phyloP scores from a whole-genome alignment of 2,797 vertebrate genomes.

The Rhinatrema bivittatum region DNA sequence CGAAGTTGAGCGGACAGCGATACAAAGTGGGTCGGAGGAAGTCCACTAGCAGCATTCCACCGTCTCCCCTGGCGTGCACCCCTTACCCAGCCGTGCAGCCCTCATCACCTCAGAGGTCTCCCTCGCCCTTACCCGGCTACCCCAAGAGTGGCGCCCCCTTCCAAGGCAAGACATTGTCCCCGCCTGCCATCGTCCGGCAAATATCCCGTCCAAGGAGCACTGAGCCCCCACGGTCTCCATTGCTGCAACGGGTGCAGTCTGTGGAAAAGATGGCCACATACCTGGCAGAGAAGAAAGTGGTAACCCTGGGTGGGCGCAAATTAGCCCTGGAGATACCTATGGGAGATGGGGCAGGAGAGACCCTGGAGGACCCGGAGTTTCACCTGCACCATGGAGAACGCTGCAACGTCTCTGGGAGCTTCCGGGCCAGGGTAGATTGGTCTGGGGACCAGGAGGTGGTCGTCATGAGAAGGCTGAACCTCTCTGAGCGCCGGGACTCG shows the following conservation, averaged over 20 bases:
- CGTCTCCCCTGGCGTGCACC: conserved; percentile 84
- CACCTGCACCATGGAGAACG: conserved; percentile 23
- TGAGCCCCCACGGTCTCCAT: conserved; percentile 66
- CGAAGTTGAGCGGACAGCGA: conserved; percentile 79
- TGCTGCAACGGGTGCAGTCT: conserved; percentile 88
- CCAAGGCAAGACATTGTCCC: conserved; percentile 79
- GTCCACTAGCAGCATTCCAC: conserved; percentile 95
- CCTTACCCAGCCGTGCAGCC: conserved; percentile 68
- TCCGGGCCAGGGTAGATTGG: conserved; percentile 50
- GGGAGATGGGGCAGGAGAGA: conserved; percentile 42
- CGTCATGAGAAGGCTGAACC: conserved; percentile 88
- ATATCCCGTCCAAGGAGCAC: conserved; percentile 67
- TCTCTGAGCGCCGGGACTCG: conserved; percentile 89
- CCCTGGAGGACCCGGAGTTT: background rate
- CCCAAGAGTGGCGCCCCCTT: conserved; percentile 69
- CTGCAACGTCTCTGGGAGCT: conserved; percentile 46
- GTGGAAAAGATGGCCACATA: conserved; percentile 77
- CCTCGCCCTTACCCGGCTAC: conserved; percentile 72
- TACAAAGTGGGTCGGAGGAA: conserved; percentile 87
- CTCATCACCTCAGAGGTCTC: conserved; percentile 82
- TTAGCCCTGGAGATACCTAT: conserved; percentile 56
- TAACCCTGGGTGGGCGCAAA: conserved; percentile 36
- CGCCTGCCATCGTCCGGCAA: conserved; percentile 75
- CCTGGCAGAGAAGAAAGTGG: conserved; percentile 64
- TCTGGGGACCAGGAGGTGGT: conserved; percentile 80